Evolutionary conservation across 2,113 vertebrate species (phyloP), one percentile per base, ranked within the genome.

Genomic region (Aramus guarauna): DNA sequence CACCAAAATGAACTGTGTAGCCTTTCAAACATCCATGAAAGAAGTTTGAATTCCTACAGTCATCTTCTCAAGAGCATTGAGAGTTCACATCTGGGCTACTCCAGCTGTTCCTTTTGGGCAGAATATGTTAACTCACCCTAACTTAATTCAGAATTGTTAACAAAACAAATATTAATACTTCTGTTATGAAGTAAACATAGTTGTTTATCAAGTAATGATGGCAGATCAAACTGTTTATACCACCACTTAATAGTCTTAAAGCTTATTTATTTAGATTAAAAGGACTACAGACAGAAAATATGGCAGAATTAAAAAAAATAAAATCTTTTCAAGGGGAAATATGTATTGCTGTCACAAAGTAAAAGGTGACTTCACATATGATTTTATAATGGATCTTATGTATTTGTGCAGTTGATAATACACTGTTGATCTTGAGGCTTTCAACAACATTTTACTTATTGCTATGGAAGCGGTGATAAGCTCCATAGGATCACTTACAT

Each of bases 401-500:
- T 36, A 19, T 66, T 69, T 45, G 8, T 66, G 36, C 39, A 60
- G 32, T 29, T 77, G n/a, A 17, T 20, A 66, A 58, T 39, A 76
- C 1, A 69, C 15, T 15, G 17, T 5, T 86, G 20, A 2, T 87
- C 43, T 56, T 56, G 43, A 85, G 45, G 30, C 15, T 94, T 75
- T 85, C 63, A 58, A 48, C 26, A 78, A 29, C 12, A 64, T 88
- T 60, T 92, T 62, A 85, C 23, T 92, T 85, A 67, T 63, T 67
- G 52, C 24, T 52, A 3, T 39, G n/a, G 69, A 84, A 94, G 66
- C 45, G 41, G 64, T 13, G 81, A 71, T 63, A 69, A 95, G 79
- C 77, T 91, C 64, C 69, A 87, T 6, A 62, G 68, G 73, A 94
- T 96, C 96, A 69, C 68, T 89, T 87, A 85, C 32, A 96, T 85